Percentiles rank a stretch among this genome's conserved stretches.
phyloP scores from a whole-genome alignment of 2,797 vertebrate species.

The Alcedo atthis region DNA sequence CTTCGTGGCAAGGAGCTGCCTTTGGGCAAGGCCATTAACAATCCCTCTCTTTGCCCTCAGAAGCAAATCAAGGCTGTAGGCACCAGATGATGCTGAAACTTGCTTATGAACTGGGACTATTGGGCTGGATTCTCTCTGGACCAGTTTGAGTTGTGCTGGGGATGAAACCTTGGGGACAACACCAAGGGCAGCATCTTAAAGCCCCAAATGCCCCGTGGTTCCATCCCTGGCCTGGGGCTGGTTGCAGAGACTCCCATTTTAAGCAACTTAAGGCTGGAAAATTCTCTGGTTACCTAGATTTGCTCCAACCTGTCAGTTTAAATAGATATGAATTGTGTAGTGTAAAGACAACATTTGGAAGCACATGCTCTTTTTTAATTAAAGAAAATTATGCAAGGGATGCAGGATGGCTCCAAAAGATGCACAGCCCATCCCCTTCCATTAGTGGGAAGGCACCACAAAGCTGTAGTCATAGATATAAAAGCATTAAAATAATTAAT shows the following conservation, averaged over 20 bases:
- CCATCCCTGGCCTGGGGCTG: neutral
- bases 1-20: neutral
- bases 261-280: neutral
- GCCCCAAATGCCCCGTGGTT: rapidly evolving
- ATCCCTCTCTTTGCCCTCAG: neutral
- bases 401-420: neutral
- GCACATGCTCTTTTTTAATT: neutral
- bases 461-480: conserved; percentile 5
- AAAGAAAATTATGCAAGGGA: neutral
- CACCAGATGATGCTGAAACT: neutral
- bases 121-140: neutral
- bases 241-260: neutral
- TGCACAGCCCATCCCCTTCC: neutral
- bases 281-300: neutral
- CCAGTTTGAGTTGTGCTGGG: neutral
- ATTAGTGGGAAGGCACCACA: neutral
- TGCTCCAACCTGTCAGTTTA: neutral
- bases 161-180: rapidly evolving
- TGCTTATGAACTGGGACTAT: rapidly evolving
- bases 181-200: neutral
- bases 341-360: neutral
- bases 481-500: conserved; percentile 68
- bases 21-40: neutral
- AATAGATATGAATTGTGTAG: neutral
- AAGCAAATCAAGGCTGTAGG: neutral